Evolutionary conservation across 2,797 vertebrate species (phyloP), one percentile per base, ranked within the genome.

Genomic region (Iguana delicatissima): DNA sequence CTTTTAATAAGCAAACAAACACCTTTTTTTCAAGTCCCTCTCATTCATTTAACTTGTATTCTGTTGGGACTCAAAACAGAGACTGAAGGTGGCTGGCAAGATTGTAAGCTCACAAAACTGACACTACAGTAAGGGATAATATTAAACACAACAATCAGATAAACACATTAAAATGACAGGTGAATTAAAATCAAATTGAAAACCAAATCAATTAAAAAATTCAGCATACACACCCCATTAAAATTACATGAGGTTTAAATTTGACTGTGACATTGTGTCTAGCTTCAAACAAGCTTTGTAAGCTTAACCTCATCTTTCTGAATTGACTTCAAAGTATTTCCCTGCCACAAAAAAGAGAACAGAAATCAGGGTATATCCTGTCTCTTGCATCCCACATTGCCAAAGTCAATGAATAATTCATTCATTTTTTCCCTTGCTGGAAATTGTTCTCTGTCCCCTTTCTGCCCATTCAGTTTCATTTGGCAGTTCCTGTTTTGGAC

Each of bases 381-480:
- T 13, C 62, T 69, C 18, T 80, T 72, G 26, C 38, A 79, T 77
- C 59, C 1, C 10, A 42, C 38, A 32, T 20, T 42, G 38, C 74
- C 55, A 64, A 67, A 82, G 26, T 35, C 46, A 88, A 80, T 64
- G 20, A 77, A 89, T 73, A n/a, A 35, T 72, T 88, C 57, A 84
- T 77, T 77, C 42, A 89, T 52, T 50, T 77, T 22, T 38, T n/a
- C 50, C 38, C 24, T 89, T 46, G 64, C 2, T 85, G 24, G 73
- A 46, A 85, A 76, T n/a, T 14, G 24, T 84, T 62, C 10, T 52
- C 74, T 6, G 38, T 46, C 62, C n/a, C 67, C 35, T 13, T 9
- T 9, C 29, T 79, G 7, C 8, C 79, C 35, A 32, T 82, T 52
- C 74, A 52, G 32, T 52, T 89, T 42, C 50, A 64, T 13, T 84